These are phyloP conservation scores for Sminthurides aquaticus DNA, from an alignment of 2,888 invertebrate genomes.

Conservation along the genomic window DNA sequence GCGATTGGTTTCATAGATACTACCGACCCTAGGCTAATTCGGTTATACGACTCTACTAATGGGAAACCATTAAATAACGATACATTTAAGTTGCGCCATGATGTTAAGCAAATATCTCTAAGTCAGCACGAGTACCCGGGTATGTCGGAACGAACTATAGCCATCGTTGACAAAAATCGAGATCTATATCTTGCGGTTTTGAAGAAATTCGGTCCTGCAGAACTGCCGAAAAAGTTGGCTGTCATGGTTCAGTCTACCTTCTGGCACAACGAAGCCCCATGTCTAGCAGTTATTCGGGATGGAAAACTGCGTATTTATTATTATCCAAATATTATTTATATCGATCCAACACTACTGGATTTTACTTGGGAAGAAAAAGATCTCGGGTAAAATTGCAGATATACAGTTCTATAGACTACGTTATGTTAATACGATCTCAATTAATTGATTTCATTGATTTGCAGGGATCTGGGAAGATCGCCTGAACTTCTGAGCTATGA, in stretches of 20 bases:
- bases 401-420: neutral
- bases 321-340: constrained; percentile 65
- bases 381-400: constrained; percentile 48
- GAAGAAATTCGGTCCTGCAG: constrained; percentile 56
- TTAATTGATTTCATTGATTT: neutral
- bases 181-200: constrained; percentile 70
- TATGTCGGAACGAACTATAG: constrained; percentile 69
- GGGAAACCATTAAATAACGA: constrained; percentile 63
- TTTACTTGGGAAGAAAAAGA: constrained; percentile 52
- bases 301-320: constrained; percentile 73
- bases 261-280: constrained; percentile 71
- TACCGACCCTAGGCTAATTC: constrained; percentile 59
- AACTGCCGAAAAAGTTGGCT: constrained; percentile 54
- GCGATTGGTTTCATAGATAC: constrained; percentile 78
- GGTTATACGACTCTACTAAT: constrained; percentile 74
- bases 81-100: constrained; percentile 66
- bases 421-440: neutral
- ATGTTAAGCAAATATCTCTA: constrained; percentile 69
- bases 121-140: constrained; percentile 79
- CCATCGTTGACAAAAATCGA: constrained; percentile 78
- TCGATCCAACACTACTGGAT: constrained; percentile 62
- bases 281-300: constrained; percentile 71
- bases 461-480: constrained; percentile 80
- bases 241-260: constrained; percentile 58
- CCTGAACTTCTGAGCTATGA: constrained; percentile 73